Conservation (phyloP, 2,797 vertebrate species). For the Phylloscopus collybita region DNA sequence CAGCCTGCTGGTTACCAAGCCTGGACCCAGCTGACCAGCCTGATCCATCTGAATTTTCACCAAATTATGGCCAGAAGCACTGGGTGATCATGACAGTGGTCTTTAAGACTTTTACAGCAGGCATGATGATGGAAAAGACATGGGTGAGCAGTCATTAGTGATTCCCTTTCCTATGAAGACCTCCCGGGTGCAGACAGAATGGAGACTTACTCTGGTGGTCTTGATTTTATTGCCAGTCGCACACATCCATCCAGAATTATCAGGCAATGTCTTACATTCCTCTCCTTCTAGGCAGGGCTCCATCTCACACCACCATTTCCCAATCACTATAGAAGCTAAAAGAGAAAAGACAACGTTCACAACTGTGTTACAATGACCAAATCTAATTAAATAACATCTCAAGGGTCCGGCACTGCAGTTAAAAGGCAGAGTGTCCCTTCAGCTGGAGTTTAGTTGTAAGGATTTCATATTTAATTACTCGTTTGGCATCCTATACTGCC, state of each 20-base stretch:
- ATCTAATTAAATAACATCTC: neutral
- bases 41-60: neutral
- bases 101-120: neutral
- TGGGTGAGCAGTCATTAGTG: neutral
- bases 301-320: constrained; percentile 99
- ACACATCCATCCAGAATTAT: constrained; percentile 99
- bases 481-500: neutral
- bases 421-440: neutral
- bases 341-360: constrained; percentile 52
- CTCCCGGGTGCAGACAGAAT: neutral
- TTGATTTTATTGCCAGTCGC: constrained; percentile 98
- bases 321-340: constrained; percentile 95
- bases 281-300: constrained; percentile 97
- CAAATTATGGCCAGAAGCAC: neutral
- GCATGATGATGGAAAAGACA: neutral
- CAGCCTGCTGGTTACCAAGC: neutral
- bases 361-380: neutral
- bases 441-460: neutral
- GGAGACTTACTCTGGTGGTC: constrained; percentile 92
- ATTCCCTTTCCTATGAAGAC: neutral
- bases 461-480: neutral
- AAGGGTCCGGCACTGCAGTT: neutral
- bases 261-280: constrained; percentile 96
- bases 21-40: neutral
- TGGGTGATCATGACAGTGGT: neutral